These are phyloP conservation scores for Pemphigus obesinymphae DNA, from an alignment of 1,140 invertebrate genomes.

Conservation along the genomic window DNA sequence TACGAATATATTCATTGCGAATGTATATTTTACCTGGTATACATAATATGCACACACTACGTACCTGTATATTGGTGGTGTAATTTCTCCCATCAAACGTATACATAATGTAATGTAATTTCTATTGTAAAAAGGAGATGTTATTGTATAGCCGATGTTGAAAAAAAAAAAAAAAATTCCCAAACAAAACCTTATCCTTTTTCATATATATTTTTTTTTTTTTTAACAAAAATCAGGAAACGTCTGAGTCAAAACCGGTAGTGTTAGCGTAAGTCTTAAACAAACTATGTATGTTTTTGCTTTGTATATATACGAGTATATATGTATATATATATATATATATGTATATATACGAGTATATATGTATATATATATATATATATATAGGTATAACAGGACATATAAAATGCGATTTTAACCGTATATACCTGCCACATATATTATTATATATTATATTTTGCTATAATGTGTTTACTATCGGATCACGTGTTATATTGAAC, in stretches of 20 bases:
- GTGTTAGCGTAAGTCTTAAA: neutral
- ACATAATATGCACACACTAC: neutral
- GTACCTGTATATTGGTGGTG: neutral
- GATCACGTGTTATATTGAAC: too few relatives aligned
- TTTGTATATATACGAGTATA: too few relatives aligned
- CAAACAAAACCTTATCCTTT: neutral
- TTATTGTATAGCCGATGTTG: neutral
- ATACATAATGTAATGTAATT: neutral
- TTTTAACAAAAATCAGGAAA: conserved; percentile 21
- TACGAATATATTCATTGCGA: neutral
- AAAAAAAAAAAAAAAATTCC: neutral
- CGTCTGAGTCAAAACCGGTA: neutral
- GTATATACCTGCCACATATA: too few relatives aligned
- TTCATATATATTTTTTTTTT: neutral
- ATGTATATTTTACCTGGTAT: neutral
- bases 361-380: too few relatives aligned
- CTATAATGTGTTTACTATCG: too few relatives aligned
- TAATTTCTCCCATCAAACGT: neutral
- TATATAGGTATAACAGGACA: too few relatives aligned
- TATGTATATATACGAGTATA: too few relatives aligned
- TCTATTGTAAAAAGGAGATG: neutral
- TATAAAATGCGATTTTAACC: too few relatives aligned
- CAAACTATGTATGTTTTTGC: neutral
- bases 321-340: too few relatives aligned
- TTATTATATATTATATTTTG: neutral